phyloP scores from a whole-genome alignment of 2,113 vertebrate species.

The Embiotoca jacksoni region DNA sequence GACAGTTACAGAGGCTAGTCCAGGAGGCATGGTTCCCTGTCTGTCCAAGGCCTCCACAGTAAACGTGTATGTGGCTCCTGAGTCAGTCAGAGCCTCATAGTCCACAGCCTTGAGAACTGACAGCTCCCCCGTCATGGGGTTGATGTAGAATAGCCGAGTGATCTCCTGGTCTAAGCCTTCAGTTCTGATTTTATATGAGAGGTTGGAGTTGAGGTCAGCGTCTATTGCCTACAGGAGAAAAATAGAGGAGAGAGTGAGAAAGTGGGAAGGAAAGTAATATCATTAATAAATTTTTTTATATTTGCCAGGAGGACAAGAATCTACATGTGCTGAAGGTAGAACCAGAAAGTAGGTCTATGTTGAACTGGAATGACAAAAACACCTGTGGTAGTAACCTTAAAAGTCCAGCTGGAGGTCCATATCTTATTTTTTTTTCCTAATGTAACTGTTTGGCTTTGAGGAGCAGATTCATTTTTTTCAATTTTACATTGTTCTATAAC shows the following conservation, averaged over 20 bases:
- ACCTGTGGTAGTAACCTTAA: conserved; percentile 29
- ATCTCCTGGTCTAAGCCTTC: conserved; percentile 75
- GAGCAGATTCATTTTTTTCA: neutral
- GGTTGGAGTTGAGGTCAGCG: conserved; percentile 89
- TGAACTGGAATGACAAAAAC: neutral
- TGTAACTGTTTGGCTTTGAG: conserved; percentile 10
- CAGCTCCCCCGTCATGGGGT: conserved; percentile 90
- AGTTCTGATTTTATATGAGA: conserved; percentile 91
- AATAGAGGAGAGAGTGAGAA: conserved; percentile 6
- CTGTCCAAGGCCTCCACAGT: conserved; percentile 91
- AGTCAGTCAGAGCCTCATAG: conserved; percentile 89
- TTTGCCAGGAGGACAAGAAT: conserved; percentile 24
- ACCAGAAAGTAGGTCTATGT: conserved; percentile 5
- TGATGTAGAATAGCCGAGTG: conserved; percentile 85
- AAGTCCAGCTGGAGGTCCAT: conserved; percentile 16
- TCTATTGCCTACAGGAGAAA: conserved; percentile 88
- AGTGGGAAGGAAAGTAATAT: conserved; percentile 6
- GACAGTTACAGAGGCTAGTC: conserved; percentile 72
- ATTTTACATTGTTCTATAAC: conserved; percentile 8
- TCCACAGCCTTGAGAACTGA: conserved; percentile 88
- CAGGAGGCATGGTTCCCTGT: conserved; percentile 93
- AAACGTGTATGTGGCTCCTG: conserved; percentile 88
- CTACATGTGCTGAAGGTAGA: conserved; percentile 2
- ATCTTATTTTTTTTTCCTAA: conserved; percentile 1
- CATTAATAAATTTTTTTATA: conserved; percentile 29